A percentile compares a stretch with the other conserved stretches of the same genome.
phyloP scores from a whole-genome alignment of 2,113 vertebrate genomes.

The Paramormyrops kingsleyae region DNA sequence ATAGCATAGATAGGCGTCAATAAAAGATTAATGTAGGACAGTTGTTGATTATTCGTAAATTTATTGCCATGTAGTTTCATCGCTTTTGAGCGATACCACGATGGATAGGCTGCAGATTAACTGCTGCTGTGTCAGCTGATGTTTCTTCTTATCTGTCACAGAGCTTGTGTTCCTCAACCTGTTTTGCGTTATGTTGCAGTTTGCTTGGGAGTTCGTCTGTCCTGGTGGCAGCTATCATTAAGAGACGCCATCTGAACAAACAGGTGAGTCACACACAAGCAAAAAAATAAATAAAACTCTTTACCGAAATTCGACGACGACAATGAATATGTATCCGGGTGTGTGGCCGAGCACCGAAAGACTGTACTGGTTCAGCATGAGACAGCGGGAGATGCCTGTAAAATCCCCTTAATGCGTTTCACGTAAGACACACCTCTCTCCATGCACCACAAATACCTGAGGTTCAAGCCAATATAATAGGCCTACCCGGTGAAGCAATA shows the following conservation, averaged over 20 bases:
- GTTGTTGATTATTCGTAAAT: background rate
- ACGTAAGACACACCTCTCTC: background rate
- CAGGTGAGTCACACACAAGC: slow-evolving; percentile 48
- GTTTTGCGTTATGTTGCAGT: slow-evolving; percentile 40
- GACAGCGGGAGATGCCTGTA: background rate
- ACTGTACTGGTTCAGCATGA: background rate
- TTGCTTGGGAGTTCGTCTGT: slow-evolving; percentile 62
- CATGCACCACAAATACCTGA: background rate
- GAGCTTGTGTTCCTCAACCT: background rate
- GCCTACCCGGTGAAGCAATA: background rate
- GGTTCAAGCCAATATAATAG: background rate
- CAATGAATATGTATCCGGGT: background rate
- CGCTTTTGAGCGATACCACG: background rate
- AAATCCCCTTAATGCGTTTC: background rate
- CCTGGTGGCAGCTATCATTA: slow-evolving; percentile 52
- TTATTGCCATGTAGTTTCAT: background rate
- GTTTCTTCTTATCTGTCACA: background rate
- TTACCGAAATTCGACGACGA: background rate
- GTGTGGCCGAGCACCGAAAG: background rate
- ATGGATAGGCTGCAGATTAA: background rate
- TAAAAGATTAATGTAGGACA: background rate
- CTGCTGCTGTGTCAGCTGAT: background rate
- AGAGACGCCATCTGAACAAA: slow-evolving; percentile 46
- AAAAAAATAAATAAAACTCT: background rate
- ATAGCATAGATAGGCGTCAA: background rate